Percentiles rank a stretch among this genome's conserved stretches.
Conservation (phyloP, 2,113 vertebrate species). For the Baryphthengus martii region DNA sequence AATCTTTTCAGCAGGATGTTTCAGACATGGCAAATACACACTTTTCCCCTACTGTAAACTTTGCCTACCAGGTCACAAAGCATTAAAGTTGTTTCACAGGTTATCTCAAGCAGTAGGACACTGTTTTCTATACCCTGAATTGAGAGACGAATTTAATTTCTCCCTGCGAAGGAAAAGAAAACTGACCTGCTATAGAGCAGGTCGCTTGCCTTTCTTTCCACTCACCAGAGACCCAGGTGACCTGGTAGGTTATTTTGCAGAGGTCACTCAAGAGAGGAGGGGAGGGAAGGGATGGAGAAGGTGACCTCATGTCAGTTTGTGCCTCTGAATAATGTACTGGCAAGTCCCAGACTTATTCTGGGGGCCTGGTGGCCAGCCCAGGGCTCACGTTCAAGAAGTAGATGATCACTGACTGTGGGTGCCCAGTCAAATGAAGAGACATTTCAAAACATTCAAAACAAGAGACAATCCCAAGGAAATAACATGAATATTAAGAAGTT, state of each 20-base stretch:
- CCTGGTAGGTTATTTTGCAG: neutral
- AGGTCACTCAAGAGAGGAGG: neutral
- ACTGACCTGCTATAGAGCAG: neutral
- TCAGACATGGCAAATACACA: neutral
- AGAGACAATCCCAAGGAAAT: neutral
- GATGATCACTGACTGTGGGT: neutral
- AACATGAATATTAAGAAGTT: neutral
- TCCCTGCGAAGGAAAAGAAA: neutral
- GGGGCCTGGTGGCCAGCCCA: neutral
- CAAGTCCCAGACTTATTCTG: neutral
- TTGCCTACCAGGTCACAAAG: neutral
- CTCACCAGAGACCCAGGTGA: neutral
- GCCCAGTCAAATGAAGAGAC: neutral
- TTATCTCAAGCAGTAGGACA: neutral
- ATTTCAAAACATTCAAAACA: neutral
- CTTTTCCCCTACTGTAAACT: neutral
- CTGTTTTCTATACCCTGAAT: neutral
- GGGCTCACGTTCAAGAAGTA: neutral
- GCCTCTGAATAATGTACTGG: neutral
- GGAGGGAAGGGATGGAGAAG: neutral
- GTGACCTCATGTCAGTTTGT: neutral
- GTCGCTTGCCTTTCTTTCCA: neutral
- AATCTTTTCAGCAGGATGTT: neutral
- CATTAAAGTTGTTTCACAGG: neutral
- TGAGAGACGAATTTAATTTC: neutral